Percentiles rank a stretch among this genome's conserved stretches.
Conservation (phyloP, 2,113 vertebrate species). For the Tympanuchus pallidicinctus region DNA sequence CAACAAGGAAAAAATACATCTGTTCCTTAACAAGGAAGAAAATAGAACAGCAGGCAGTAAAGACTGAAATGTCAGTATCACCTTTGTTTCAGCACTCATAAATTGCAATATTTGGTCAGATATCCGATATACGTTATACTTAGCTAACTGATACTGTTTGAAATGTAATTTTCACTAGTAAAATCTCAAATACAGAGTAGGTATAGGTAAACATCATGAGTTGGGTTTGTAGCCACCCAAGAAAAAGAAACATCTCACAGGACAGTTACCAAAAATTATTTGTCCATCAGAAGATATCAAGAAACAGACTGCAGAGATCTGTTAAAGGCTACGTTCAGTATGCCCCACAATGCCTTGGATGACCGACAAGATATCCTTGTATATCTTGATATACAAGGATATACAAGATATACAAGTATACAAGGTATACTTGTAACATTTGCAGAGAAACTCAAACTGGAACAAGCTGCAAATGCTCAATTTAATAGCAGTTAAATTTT, state of each 20-base stretch:
- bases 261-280: not conserved
- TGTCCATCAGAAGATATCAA: not conserved
- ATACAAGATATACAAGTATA: too few relatives aligned
- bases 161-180: not conserved
- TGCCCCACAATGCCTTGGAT: not conserved
- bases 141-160: not conserved
- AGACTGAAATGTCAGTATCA: not conserved
- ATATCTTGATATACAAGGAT: too few relatives aligned
- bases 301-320: accelerated
- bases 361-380: not conserved
- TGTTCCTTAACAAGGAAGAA: not conserved
- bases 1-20: not conserved
- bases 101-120: not conserved
- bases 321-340: not conserved
- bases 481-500: not conserved
- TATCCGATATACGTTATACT: not conserved
- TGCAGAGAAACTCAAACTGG: not conserved
- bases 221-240: not conserved
- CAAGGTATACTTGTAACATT: not conserved
- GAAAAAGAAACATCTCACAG: not conserved
- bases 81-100: not conserved
- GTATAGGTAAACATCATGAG: not conserved
- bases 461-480: not conserved
- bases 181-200: not conserved
- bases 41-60: not conserved